A percentile compares a stretch with the other conserved stretches of the same genome.
These are phyloP conservation scores for Drosophila bifasciata DNA, from an alignment of 1,140 invertebrate species.

Conservation along the genomic window DNA sequence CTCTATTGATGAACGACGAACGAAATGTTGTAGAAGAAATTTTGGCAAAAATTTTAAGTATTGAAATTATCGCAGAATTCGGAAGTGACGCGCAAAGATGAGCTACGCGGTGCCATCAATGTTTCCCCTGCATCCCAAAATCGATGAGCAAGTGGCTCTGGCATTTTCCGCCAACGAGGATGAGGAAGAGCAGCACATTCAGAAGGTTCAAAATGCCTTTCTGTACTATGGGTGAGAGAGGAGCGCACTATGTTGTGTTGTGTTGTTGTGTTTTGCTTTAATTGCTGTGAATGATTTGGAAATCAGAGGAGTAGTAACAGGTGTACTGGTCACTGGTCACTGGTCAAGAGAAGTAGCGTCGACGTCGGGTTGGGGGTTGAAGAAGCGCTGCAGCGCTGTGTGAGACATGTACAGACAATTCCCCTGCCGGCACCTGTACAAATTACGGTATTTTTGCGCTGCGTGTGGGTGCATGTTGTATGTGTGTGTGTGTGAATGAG, in stretches of 20 bases:
- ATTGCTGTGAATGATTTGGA: not conserved
- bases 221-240: constrained; percentile 72
- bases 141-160: constrained; percentile 57
- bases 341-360: not conserved
- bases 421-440: constrained; percentile 18
- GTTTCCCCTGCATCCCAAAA: constrained; percentile 70
- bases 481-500: not conserved
- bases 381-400: not conserved
- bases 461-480: constrained; percentile 1
- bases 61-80: not conserved
- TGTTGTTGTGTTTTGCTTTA: constrained; percentile 23
- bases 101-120: constrained; percentile 40
- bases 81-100: constrained; percentile 7
- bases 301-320: too few relatives aligned
- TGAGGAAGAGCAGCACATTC: constrained; percentile 65
- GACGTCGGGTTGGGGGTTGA: too few relatives aligned
- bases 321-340: not conserved
- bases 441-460: constrained; percentile 12
- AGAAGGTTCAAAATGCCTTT: constrained; percentile 72
- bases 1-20: too few relatives aligned
- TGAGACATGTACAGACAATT: constrained; percentile 40
- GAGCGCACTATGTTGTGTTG: too few relatives aligned
- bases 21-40: too few relatives aligned
- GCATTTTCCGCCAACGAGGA: constrained; percentile 63
- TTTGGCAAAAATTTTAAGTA: too few relatives aligned